A percentile compares a stretch with the other conserved stretches of the same genome.
Evolutionary conservation across 2,113 vertebrate species (phyloP).

Genomic region (Phylloscopus whistleri): DNA sequence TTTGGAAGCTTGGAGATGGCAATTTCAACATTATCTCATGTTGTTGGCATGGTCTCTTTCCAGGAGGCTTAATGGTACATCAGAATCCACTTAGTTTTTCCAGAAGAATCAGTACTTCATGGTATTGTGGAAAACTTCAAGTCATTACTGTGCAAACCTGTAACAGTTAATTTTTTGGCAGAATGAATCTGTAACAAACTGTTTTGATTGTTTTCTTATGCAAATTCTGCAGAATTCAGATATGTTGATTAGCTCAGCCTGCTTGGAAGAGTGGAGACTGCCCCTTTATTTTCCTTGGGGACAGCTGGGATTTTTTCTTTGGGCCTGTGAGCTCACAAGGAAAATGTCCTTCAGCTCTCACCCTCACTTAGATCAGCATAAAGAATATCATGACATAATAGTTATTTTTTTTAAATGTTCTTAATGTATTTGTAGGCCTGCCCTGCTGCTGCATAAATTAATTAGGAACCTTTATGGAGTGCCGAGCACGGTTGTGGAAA

Average conservation of each 20-base stretch:
- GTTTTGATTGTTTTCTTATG: neutral
- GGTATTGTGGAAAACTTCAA: neutral
- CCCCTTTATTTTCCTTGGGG: neutral
- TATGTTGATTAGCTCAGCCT: neutral
- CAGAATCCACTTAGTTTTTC: neutral
- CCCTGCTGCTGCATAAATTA: neutral
- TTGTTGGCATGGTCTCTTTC: neutral
- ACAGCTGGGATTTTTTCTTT: neutral
- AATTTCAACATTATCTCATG: neutral
- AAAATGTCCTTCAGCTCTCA: neutral
- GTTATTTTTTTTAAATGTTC: neutral
- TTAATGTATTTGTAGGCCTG: neutral
- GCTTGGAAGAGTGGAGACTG: neutral
- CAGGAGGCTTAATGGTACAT: neutral
- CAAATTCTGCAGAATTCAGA: neutral
- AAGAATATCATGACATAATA: neutral
- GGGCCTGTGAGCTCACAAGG: neutral
- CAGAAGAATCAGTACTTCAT: neutral
- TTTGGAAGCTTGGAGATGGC: neutral
- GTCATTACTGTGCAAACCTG: neutral
- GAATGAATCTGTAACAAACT: neutral
- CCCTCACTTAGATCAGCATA: neutral
- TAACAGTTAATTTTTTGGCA: neutral
- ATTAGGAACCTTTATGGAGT: neutral
- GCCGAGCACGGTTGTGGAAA: rapidly evolving